Conservation (phyloP, 92 coral and sea anemone genomes). For the Phenganax subtilis region DNA sequence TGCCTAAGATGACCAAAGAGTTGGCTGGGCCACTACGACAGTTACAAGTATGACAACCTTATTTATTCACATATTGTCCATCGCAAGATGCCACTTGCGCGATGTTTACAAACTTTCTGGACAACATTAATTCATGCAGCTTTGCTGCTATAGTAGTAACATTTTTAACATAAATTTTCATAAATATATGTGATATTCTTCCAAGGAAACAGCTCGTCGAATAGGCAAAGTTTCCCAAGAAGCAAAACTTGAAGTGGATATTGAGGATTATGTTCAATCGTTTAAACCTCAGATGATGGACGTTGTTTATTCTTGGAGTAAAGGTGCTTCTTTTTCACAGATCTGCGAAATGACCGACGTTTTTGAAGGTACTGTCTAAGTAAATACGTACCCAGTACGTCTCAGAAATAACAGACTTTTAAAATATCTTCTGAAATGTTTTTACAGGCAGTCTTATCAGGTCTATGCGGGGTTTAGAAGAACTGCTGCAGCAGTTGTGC, state of each 20-base stretch:
- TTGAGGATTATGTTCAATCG: constrained; percentile 88
- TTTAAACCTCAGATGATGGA: constrained; percentile 97
- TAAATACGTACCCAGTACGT: background rate
- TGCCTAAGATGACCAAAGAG: constrained; percentile 89
- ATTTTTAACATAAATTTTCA: background rate
- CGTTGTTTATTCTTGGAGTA: constrained; percentile 92
- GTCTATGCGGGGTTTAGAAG: constrained; percentile 93
- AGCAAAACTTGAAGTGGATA: constrained; percentile 85
- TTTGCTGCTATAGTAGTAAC: no score
- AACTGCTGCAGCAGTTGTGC: constrained; percentile 93
- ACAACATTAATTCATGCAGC: background rate
- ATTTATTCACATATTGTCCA: background rate
- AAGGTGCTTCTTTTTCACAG: constrained; percentile 91
- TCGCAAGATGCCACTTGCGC: background rate
- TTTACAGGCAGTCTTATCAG: constrained; percentile 71
- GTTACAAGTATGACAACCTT: constrained; percentile 51
- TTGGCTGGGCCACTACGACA: constrained; percentile 96
- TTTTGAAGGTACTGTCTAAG: constrained; percentile 68
- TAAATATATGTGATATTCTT: background rate
- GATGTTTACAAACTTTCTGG: background rate
- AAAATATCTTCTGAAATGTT: no score
- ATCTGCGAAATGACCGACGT: constrained; percentile 98
- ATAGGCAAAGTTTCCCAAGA: constrained; percentile 97
- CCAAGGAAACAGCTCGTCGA: constrained; percentile 96
- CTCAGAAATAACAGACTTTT: no score